Conservation (phyloP, 2,113 vertebrate genomes). For the Phrynosoma platyrhinos region DNA sequence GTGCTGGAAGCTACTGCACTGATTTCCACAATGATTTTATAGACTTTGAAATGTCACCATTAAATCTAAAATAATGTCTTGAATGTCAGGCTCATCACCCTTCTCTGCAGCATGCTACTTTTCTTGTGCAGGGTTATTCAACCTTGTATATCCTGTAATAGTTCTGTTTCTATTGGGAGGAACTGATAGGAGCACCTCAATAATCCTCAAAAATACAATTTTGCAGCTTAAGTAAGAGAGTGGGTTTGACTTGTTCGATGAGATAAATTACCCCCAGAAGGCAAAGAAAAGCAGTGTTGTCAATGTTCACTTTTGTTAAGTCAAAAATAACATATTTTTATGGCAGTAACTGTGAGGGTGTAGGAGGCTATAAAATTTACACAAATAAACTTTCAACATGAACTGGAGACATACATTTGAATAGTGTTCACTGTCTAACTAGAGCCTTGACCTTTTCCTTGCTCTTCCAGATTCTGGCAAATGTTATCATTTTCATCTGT, state of each 20-base stretch:
- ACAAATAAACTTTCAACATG: constrained; percentile 10
- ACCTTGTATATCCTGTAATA: background rate
- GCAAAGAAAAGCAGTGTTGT: background rate
- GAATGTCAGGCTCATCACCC: background rate
- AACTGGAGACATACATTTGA: background rate
- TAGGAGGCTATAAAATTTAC: background rate
- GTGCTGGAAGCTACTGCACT: background rate
- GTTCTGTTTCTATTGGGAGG: background rate
- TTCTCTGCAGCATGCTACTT: background rate
- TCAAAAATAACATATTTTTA: constrained; percentile 6
- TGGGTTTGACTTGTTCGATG: background rate
- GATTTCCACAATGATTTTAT: background rate
- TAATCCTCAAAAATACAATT: background rate
- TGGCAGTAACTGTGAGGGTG: background rate
- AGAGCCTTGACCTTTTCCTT: background rate
- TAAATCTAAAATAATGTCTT: background rate
- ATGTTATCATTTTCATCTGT: constrained; percentile 95
- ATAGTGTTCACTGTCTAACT: background rate
- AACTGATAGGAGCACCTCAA: background rate
- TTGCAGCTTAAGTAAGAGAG: background rate
- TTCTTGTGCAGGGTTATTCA: background rate
- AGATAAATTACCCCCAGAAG: background rate
- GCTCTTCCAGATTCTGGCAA: constrained; percentile 90
- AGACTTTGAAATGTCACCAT: background rate
- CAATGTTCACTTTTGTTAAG: constrained; percentile 5